These are phyloP conservation scores for Laticauda colubrina DNA, from an alignment of 2,113 vertebrate species.

Conservation along the genomic window DNA sequence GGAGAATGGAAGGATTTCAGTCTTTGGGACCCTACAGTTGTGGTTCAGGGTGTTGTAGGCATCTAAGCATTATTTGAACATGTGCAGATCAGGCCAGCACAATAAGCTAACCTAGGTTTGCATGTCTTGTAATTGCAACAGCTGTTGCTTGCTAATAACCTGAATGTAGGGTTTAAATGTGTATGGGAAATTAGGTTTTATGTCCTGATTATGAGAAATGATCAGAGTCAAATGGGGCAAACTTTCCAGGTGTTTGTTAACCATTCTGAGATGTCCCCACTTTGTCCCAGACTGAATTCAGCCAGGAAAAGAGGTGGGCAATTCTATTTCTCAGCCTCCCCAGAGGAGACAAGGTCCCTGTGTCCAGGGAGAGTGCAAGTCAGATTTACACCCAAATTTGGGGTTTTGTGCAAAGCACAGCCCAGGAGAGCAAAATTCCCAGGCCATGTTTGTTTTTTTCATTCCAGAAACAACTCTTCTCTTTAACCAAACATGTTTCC, in stretches of 20 bases:
- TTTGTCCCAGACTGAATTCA: neutral
- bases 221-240: neutral
- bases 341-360: neutral
- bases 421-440: neutral
- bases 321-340: neutral
- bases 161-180: neutral
- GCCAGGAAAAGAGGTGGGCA: neutral
- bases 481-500: neutral
- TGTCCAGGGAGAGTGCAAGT: too few relatives aligned
- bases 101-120: neutral
- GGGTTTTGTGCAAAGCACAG: neutral
- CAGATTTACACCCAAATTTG: neutral
- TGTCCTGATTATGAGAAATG: neutral
- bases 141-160: neutral
- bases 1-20: neutral
- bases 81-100: neutral
- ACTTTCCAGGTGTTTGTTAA: neutral
- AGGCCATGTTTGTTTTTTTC: slow-evolving; percentile 4
- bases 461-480: slow-evolving; percentile 8
- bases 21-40: too few relatives aligned
- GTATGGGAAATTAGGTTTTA: neutral
- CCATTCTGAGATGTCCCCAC: neutral
- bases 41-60: neutral
- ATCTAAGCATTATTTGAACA: neutral
- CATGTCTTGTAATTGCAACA: neutral